Evolutionary conservation across 2,888 invertebrate species (phyloP).

Genomic region (Drosophila leonis): DNA sequence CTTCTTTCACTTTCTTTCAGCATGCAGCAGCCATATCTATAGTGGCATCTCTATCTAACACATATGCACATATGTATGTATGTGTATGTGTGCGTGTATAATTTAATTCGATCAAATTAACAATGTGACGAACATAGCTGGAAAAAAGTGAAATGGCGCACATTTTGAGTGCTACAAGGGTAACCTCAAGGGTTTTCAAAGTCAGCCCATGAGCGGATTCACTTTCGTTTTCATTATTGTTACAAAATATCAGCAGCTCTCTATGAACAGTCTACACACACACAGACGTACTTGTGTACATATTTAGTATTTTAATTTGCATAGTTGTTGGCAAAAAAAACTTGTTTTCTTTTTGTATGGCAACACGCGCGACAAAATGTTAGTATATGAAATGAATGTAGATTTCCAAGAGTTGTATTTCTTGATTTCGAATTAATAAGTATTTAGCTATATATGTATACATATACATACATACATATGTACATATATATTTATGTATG

Average conservation of each 20-base stretch:
- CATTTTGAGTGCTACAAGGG: slow-evolving; percentile 55
- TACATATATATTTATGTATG: neutral
- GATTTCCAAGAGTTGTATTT: slow-evolving; percentile 61
- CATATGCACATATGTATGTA: neutral
- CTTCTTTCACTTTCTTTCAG: slow-evolving; percentile 71
- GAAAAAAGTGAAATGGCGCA: slow-evolving; percentile 65
- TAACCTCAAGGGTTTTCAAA: slow-evolving; percentile 68
- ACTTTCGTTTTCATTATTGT: slow-evolving; percentile 72
- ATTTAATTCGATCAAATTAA: slow-evolving; percentile 75
- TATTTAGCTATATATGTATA: slow-evolving; percentile 1
- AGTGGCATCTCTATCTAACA: slow-evolving; percentile 45
- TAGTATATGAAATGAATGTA: slow-evolving; percentile 65
- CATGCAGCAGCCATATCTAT: slow-evolving; percentile 14
- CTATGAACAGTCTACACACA: slow-evolving; percentile 31
- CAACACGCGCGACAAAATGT: slow-evolving; percentile 68
- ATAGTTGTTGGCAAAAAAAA: slow-evolving; percentile 70
- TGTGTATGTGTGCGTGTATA: slow-evolving; percentile 13
- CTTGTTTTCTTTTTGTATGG: slow-evolving; percentile 53
- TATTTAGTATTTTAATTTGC: slow-evolving; percentile 71
- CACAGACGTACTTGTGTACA: slow-evolving; percentile 10
- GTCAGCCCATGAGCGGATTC: slow-evolving; percentile 59
- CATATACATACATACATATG: slow-evolving; percentile 1
- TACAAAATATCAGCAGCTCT: slow-evolving; percentile 70
- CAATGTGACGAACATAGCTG: slow-evolving; percentile 50
- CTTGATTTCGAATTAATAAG: slow-evolving; percentile 43